Evolutionary conservation across 2,888 invertebrate species (phyloP).

Genomic region (Hydrotaea cyrtoneurina): DNA sequence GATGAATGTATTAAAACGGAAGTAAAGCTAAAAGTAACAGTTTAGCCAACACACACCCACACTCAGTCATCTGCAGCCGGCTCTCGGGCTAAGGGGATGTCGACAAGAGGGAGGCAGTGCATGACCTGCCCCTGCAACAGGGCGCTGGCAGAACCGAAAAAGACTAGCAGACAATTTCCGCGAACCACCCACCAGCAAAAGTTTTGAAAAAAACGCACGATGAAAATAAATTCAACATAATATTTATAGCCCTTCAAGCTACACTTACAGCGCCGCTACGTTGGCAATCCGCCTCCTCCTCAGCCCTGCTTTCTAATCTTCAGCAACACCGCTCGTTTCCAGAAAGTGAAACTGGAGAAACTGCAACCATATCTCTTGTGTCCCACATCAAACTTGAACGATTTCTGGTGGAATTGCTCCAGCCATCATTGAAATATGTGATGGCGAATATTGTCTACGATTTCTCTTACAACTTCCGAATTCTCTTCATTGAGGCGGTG

Average conservation of each 20-base stretch:
- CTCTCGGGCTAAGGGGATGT: too few relatives aligned
- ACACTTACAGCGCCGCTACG: neutral
- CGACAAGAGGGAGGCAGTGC: neutral
- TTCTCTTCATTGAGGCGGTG: neutral
- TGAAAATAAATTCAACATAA: slow-evolving; percentile 14
- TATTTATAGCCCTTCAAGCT: slow-evolving; percentile 23
- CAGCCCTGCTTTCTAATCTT: neutral
- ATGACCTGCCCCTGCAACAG: neutral
- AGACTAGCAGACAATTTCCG: slow-evolving; percentile 7
- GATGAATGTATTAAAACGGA: slow-evolving; percentile 64
- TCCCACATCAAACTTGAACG: slow-evolving; percentile 1
- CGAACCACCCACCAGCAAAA: neutral
- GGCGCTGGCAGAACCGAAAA: neutral
- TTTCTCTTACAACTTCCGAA: neutral
- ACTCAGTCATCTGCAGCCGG: neutral
- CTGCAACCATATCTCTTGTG: neutral
- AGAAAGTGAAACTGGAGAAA: neutral
- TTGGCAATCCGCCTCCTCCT: neutral
- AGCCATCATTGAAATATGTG: neutral
- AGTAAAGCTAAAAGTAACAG: slow-evolving; percentile 49
- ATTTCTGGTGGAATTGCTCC: neutral
- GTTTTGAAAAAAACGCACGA: slow-evolving; percentile 1
- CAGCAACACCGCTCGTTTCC: neutral
- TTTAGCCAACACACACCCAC: slow-evolving; percentile 29
- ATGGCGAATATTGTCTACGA: slow-evolving; percentile 18